Base-by-base conservation (phyloP, 2,888 invertebrate genomes). In the Selenia dentaria region DNA sequence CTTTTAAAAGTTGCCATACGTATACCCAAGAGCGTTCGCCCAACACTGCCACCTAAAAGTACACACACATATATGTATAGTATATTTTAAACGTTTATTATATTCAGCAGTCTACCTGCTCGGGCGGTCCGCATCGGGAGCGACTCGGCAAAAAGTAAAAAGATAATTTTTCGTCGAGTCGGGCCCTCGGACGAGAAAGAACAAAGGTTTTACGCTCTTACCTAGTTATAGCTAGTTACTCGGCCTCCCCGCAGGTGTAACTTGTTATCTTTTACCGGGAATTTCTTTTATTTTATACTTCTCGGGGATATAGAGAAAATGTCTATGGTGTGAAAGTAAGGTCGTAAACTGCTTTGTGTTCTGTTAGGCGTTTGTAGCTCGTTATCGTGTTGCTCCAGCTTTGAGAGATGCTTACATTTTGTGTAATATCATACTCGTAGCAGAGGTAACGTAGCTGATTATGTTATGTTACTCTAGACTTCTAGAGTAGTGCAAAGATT, bases 141-240 rank as follows among this genome's bases (percentile, higher is more conserved):
- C 79, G 72, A 78, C 75, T 79, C 79, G 64, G 80, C 83, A 85
- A 85, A 88, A 85, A 79, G 76, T 74, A 83, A 86, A 88, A 84
- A 85, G 83, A 83, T 81, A 84, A 83, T 83, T 83, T 85, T 86
- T 79, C 79, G 86, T 78, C 68, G 75, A 83, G 75, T 71, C 77
- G 74, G 62, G 72, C 69, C 50, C 76, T 72, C 72, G 67, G 68
- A 68, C 76, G 77, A 72, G 77, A 79, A 82, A 80, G 85, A 86
- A 88, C 85, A 87, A 88, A 87, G 86, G 80, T 75, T 79, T 77
- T 77, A 75, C 71, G 67, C 68, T 74, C 66, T 79, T 82, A 79
- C 80, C 81, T 79, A 83, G 84, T 83, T 83, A 80, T 81, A 83
- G 79, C 75, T 79, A 83, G 80, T 79, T 87, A 79, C 77, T 70